phyloP scores from a whole-genome alignment of 2,888 invertebrate genomes.

The Nematopogon swammerdamellus region DNA sequence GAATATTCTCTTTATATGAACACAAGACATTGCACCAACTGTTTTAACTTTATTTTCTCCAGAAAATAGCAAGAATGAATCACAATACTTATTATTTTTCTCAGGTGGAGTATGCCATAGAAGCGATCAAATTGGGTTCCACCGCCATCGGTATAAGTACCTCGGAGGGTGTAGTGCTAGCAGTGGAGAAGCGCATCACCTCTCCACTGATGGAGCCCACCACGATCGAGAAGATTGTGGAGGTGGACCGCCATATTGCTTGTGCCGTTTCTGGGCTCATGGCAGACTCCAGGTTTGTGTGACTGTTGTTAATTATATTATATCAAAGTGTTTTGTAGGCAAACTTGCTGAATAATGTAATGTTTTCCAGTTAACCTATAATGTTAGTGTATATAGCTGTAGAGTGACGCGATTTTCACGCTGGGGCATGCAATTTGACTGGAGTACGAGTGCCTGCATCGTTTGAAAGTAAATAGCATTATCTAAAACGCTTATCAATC shows the following conservation, averaged over 20 bases:
- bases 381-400: too few species aligned
- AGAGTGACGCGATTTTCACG: too few species aligned
- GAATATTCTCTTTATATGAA: too few species aligned
- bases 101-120: conserved; percentile 98
- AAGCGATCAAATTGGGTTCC: conserved; percentile 98
- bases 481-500: too few species aligned
- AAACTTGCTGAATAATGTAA: too few species aligned
- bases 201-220: conserved; percentile 95
- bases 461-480: too few species aligned
- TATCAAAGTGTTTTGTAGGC: background rate
- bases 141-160: conserved; percentile 98
- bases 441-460: too few species aligned
- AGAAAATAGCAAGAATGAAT: background rate
- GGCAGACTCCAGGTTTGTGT: conserved; percentile 82
- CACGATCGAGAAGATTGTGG: conserved; percentile 98
- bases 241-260: conserved; percentile 96
- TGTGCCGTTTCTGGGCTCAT: conserved; percentile 97
- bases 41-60: too few species aligned
- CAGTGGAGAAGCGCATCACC: conserved; percentile 97
- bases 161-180: conserved; percentile 92
- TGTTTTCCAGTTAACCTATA: too few species aligned
- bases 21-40: too few species aligned
- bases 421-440: too few species aligned
- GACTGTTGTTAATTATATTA: background rate
- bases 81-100: too few species aligned